Base-by-base conservation (phyloP, 2,888 invertebrate species). In the Sympetrum striolatum region DNA sequence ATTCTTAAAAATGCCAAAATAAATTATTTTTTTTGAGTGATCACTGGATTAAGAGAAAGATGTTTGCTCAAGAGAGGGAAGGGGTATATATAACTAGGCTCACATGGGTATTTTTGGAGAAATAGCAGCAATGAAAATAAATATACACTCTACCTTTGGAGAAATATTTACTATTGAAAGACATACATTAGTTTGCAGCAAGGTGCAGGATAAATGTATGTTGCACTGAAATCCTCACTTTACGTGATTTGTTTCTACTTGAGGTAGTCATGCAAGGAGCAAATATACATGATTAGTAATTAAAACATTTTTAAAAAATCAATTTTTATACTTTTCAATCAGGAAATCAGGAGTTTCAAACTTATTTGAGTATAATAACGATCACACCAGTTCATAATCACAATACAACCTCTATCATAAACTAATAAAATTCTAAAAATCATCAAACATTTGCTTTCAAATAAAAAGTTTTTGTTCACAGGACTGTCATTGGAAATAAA, bases 241-340 rank as follows among this genome's bases (percentile, higher is more conserved):
- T 37, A 64, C n/a, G 86, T 86, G 86, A 86, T 86, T 86, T 39
- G 60, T 86, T 86, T 86, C 86, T 86, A 86, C 86, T 86, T 86
- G 86, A 86, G 86, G 86, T 86, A 86, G 86, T 86, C 86, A 86
- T 86, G 86, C 86, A 86, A 86, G 86, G 86, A 86, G 86, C 86
- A 86, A 86, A 64, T 86, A 86, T 64, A 86, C 60, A 86, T 86
- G 86, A 86, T 86, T 86, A 86, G 86, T 86, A 86, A 60, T 86
- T 86, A 86, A 86, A 86, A 86, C 86, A 86, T 86, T 86, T 35
- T 60, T 37, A 86, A 86, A 86, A 86, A 86, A 86, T 86, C 86
- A 86, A 53, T 86, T 60, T 60, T 86, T 37, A 86, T 86, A 86
- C 86, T 86, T 86, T 86, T 86, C 86, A 86, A 86, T 86, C 86